phyloP scores from a whole-genome alignment of 1,140 invertebrate genomes.

The Acromyrmex heyeri region DNA sequence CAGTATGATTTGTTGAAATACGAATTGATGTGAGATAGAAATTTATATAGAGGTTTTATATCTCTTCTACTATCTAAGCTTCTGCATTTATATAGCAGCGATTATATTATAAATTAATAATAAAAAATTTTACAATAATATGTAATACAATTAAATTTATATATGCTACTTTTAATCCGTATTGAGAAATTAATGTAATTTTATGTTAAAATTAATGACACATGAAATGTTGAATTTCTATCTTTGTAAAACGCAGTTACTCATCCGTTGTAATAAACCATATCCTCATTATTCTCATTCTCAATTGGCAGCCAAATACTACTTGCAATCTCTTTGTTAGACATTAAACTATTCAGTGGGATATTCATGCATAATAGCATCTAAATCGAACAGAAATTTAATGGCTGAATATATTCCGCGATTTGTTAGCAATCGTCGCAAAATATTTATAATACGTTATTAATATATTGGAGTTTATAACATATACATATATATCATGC shows the following conservation, averaged over 20 bases:
- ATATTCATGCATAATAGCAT: not conserved
- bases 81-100: not conserved
- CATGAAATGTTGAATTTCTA: not conserved
- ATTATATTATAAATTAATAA: not conserved
- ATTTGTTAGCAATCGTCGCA: not conserved
- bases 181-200: not conserved
- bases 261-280: not conserved
- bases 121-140: not conserved
- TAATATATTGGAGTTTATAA: not conserved
- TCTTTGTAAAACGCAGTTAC: not conserved
- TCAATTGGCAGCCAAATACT: constrained; percentile 15
- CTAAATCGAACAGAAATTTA: constrained; percentile 28
- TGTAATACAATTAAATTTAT: not conserved
- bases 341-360: constrained; percentile 6
- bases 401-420: not conserved
- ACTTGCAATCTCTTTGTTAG: not conserved
- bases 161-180: not conserved
- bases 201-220: not conserved
- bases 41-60: not conserved
- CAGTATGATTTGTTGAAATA: constrained; percentile 5
- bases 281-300: not conserved
- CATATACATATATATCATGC: not conserved
- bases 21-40: not conserved
- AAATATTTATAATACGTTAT: not conserved
- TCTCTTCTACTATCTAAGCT: not conserved